Base-by-base conservation (phyloP, 2,888 invertebrate genomes). In the Pseudococcus jackbeardsleyi region DNA sequence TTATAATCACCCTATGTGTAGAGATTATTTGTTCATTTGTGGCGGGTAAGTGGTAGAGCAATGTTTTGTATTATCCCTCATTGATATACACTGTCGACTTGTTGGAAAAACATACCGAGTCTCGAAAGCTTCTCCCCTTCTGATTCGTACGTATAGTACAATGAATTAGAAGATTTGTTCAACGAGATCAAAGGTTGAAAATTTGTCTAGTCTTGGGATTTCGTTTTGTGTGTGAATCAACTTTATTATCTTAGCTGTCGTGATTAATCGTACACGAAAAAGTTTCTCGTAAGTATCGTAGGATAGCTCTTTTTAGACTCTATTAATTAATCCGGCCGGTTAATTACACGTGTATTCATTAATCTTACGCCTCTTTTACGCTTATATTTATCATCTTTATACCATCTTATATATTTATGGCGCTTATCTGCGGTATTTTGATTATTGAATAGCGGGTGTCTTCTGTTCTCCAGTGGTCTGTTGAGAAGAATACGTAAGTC, bases 371-470 rank as follows among this genome's bases (percentile, higher is more conserved):
- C 68, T 72, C 68, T 72, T 72, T 72, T 72, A 72, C 12, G 72
- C 17, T 15, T 72, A 72, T 72, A 72, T 72, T 72, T 72, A 72
- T 72, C 72, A 33, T 72, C 64, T 22, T 22, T 22, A 64, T 64
- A 64, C 19, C 6, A 54, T 54, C 54, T 12, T 54, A 54, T 68
- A 68, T 68, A 68, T 26, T 64, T 72, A 72, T 33, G 22, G 22
- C 22, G 64, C 64, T 64, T 64, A 64, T 64, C 64, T 64, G 22
- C 33, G 5, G 33, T 72, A 72, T 72, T 72, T 72, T 72, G 72
- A 72, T 72, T 72, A 72, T 72, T 72, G 72, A 72, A 72, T 72
- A 72, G 72, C 72, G 72, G 72, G 72, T 72, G 72, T 33, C 72
- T 64, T 64, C 59, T 59, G 1, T 19, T 12, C 59, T 15, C 54